phyloP scores from a whole-genome alignment of 2,888 invertebrate genomes.

The Dryomyza anilis region DNA sequence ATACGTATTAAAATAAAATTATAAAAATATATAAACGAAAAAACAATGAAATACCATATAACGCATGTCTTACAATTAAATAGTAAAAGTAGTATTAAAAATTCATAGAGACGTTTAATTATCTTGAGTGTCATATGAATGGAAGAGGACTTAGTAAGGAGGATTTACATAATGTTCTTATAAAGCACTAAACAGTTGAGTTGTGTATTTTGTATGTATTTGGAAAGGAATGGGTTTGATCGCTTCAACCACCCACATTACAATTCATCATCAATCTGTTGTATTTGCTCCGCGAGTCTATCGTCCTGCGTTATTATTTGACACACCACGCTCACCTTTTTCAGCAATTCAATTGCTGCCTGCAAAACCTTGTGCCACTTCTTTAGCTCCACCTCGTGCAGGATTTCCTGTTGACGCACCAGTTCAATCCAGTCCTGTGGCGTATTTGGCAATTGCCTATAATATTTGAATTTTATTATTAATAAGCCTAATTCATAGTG shows the following conservation, averaged over 20 bases:
- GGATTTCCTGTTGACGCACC: conserved; percentile 78
- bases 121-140: too few species aligned
- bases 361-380: conserved; percentile 81
- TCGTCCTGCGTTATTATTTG: conserved; percentile 56
- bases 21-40: too few species aligned
- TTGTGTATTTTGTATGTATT: too few species aligned
- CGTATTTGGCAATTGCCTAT: conserved; percentile 73
- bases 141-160: too few species aligned
- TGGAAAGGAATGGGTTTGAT: too few species aligned
- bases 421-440: conserved; percentile 83
- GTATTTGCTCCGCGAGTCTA: conserved; percentile 51
- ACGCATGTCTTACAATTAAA: not conserved
- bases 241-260: conserved; percentile 20
- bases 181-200: too few species aligned
- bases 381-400: conserved; percentile 80
- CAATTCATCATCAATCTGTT: conserved; percentile 44
- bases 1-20: too few species aligned
- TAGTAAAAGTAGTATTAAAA: too few species aligned
- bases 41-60: not conserved
- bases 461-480: not conserved
- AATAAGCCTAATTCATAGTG: not conserved
- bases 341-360: conserved; percentile 72
- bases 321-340: conserved; percentile 69
- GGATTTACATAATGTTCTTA: too few species aligned
- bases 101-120: too few species aligned